These are phyloP conservation scores for Argyrosomus regius DNA, from an alignment of 2,797 vertebrate species.

Conservation along the genomic window DNA sequence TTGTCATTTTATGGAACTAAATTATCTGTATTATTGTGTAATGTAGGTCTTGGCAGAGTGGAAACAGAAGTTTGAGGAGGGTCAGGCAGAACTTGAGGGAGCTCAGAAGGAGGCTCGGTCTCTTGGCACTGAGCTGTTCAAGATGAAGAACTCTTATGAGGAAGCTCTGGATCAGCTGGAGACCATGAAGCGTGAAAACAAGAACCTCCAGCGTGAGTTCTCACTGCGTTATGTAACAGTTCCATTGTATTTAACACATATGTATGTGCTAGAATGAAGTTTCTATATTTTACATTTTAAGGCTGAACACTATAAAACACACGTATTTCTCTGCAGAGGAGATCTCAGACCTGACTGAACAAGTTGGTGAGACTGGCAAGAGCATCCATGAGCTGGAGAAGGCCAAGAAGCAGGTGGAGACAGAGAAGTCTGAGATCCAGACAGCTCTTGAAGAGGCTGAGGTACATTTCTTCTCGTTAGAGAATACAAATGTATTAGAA, in stretches of 20 bases:
- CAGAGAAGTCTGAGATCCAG: slow-evolving; percentile 89
- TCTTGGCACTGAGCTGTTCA: too few relatives aligned
- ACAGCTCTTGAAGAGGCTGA: slow-evolving; percentile 90
- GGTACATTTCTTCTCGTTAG: slow-evolving; percentile 65
- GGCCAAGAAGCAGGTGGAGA: slow-evolving; percentile 88
- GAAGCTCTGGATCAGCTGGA: too few relatives aligned
- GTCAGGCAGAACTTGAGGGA: too few relatives aligned
- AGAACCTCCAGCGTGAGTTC: slow-evolving; percentile 66
- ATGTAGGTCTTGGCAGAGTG: too few relatives aligned
- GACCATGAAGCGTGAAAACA: too few relatives aligned
- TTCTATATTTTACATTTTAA: background rate
- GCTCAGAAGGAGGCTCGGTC: too few relatives aligned
- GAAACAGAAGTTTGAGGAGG: too few relatives aligned
- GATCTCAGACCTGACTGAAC: slow-evolving; percentile 91
- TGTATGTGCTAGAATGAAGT: background rate
- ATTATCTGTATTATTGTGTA: too few relatives aligned
- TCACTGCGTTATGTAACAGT: background rate
- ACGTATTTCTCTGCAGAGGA: slow-evolving; percentile 82
- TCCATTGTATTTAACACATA: background rate
- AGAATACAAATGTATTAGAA: background rate
- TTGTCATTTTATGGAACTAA: too few relatives aligned
- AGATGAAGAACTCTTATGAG: too few relatives aligned
- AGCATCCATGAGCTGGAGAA: slow-evolving; percentile 91
- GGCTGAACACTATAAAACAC: background rate
- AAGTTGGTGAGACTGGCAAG: slow-evolving; percentile 90